Base-by-base conservation (phyloP, 2,888 invertebrate species). In the Trichopria drosophilae region DNA sequence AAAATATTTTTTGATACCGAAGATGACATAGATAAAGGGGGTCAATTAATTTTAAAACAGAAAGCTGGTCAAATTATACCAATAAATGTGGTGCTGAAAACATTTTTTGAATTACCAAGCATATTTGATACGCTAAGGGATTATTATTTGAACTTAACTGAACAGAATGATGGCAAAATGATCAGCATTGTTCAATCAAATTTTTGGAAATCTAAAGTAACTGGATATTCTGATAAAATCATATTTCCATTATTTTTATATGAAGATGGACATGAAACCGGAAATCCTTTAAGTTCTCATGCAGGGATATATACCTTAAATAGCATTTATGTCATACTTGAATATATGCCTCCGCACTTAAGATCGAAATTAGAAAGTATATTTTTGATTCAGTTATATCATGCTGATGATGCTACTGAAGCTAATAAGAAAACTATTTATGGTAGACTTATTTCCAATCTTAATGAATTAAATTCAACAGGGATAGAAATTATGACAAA, bases 191-290 rank as follows among this genome's bases (percentile, higher is more conserved):
- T 46, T 19, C 47, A 48, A 40, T 40, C 35, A 16, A 23, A 41
- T 15, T 48, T 34, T 48, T 48, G 41, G 47, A 28, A 41, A 34
- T 15, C 6, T 4, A n/a, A 32, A 48, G 41, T 31, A 2, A 26
- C 19, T 18, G 6, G 7, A 9, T 10, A 9, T 6, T 12, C 31
- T 6, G 7, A 24, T n/a, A n/a, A n/a, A n/a, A n/a, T n/a, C n/a
- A n/a, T n/a, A n/a, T n/a, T n/a, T n/a, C n/a, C n/a, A n/a, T 10
- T 24, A 10, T 24, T 24, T 15, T 31, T 48, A 15, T 53, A 51
- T 18, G 55, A 53, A 36, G 51, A 57, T 41, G 57, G 45, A 1
- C 51, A 51, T n/a, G 53, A 54, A 24, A 51, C 53, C 0, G 57
- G 46, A 2, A 60, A 60, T 26, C 16, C 40, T 16, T 18, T 28